Evolutionary conservation across 2,113 vertebrate genomes (phyloP).

Genomic region (Dermatemys mawii): DNA sequence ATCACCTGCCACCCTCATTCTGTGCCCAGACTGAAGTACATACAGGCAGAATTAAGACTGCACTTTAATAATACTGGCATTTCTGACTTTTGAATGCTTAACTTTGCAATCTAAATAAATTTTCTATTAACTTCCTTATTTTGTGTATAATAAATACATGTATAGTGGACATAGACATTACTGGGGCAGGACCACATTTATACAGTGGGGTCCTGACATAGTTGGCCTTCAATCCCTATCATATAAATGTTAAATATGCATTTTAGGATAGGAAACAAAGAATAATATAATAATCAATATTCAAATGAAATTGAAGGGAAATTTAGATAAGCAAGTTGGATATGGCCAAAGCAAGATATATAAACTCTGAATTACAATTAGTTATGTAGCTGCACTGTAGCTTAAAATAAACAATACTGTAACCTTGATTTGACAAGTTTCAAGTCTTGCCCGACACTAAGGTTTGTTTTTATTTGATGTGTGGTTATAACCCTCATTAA

Average conservation of each 20-base stretch:
- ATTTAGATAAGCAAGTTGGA: not conserved
- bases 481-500: not conserved
- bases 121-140: not conserved
- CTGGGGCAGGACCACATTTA: too few species aligned
- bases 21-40: not conserved
- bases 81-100: not conserved
- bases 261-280: not conserved
- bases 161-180: not conserved
- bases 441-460: not conserved
- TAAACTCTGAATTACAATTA: not conserved
- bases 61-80: too few species aligned
- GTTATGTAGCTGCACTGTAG: not conserved
- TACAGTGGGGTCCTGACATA: not conserved
- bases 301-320: not conserved
- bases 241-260: not conserved
- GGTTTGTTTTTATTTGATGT: not conserved
- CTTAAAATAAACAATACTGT: not conserved
- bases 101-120: not conserved
- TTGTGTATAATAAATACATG: not conserved
- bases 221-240: not conserved
- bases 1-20: not conserved
- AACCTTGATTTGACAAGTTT: not conserved
- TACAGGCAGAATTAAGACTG: not conserved
- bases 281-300: not conserved
- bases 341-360: not conserved